A percentile compares a stretch with the other conserved stretches of the same genome.
Conservation (phyloP, 2,113 vertebrate genomes). For the Diadophis punctatus region DNA sequence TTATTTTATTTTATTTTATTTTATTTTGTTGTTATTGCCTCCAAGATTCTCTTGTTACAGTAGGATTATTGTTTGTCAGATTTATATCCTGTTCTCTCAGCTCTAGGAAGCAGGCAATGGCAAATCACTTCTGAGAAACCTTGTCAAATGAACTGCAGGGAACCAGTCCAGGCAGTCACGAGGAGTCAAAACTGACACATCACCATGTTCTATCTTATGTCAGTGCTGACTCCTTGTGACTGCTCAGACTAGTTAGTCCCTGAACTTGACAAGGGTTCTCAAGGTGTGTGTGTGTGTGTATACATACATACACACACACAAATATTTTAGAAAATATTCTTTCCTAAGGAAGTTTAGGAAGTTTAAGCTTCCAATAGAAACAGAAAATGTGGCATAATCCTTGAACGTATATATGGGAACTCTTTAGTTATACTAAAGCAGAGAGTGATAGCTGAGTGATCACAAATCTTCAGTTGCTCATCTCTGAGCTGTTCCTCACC, state of each 20-base stretch:
- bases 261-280: not conserved
- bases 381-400: not conserved
- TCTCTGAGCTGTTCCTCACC: not conserved
- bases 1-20: not conserved
- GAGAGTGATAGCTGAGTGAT: not conserved
- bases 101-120: not conserved
- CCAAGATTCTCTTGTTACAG: not conserved
- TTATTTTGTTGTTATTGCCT: not conserved
- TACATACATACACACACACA: too few species aligned
- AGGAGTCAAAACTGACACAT: not conserved
- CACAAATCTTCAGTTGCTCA: not conserved
- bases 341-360: not conserved
- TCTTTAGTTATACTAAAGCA: not conserved
- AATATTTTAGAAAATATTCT: not conserved
- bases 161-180: not conserved
- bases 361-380: not conserved
- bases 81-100: not conserved
- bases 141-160: not conserved
- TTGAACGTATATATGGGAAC: not conserved
- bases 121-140: not conserved
- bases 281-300: not conserved
- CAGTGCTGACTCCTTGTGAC: not conserved
- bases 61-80: not conserved
- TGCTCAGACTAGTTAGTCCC: not conserved
- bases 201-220: not conserved